Conservation (phyloP, 2,797 vertebrate species). For the Synaphobranchus kaupii region DNA sequence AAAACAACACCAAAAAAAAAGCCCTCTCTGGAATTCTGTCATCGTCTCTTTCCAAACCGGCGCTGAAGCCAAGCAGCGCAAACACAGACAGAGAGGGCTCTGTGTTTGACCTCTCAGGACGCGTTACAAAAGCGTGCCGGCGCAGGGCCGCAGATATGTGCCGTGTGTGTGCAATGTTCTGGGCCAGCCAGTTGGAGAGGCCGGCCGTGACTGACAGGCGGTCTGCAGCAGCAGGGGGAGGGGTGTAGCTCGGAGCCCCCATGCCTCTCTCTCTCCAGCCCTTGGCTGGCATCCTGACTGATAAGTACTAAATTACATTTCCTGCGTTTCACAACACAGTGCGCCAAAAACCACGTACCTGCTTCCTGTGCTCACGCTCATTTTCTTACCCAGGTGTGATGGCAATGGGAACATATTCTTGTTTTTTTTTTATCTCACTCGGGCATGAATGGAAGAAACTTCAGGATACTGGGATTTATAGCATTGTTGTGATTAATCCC, state of each 20-base stretch:
- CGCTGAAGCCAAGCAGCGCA: neutral
- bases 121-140: constrained; percentile 33
- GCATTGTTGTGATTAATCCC: no score
- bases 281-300: constrained; percentile 25
- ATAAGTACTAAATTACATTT: constrained; percentile 37
- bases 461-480: no score
- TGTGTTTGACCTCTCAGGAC: neutral
- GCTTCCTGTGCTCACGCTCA: constrained; percentile 22
- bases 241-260: constrained; percentile 17
- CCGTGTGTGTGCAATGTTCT: constrained; percentile 52
- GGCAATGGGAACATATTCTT: constrained; percentile 20
- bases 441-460: neutral
- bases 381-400: neutral
- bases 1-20: neutral
- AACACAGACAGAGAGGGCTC: neutral
- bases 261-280: neutral
- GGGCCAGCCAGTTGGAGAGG: neutral
- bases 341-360: constrained; percentile 16
- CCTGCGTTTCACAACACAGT: constrained; percentile 43
- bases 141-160: constrained; percentile 44
- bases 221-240: constrained; percentile 41
- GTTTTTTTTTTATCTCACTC: constrained; percentile 19
- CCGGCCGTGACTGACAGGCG: constrained; percentile 39
- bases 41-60: neutral
- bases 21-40: neutral